These are phyloP conservation scores for Hormiphora californensis DNA, from an alignment of 37 sponge, comb jelly and placozoan species.

Conservation along the genomic window DNA sequence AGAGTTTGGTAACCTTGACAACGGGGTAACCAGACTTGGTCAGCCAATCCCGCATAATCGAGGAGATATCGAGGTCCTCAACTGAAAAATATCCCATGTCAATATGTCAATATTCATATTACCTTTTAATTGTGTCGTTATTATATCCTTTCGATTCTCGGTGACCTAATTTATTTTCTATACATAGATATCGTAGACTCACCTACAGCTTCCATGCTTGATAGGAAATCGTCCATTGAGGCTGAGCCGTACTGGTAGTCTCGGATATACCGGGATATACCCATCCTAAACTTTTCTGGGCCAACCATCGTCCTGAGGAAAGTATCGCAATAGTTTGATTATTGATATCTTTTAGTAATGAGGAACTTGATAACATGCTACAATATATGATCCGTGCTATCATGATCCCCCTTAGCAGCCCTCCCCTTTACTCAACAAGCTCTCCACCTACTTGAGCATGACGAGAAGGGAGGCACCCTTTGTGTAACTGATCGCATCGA, in stretches of 20 bases:
- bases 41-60: neutral
- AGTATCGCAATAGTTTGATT: neutral
- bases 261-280: neutral
- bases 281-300: neutral
- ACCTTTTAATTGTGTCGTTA: too few relatives aligned
- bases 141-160: too few relatives aligned
- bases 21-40: conserved; percentile 12
- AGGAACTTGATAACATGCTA: neutral
- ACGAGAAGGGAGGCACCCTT: neutral
- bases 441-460: conserved; percentile 11
- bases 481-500: conserved; percentile 43
- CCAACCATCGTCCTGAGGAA: neutral
- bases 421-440: neutral
- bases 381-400: too few relatives aligned
- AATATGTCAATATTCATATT: too few relatives aligned
- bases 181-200: too few relatives aligned
- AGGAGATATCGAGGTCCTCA: neutral
- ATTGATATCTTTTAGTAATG: neutral
- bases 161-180: too few relatives aligned
- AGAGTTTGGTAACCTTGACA: neutral
- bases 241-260: conserved; percentile 28
- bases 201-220: conserved; percentile 19
- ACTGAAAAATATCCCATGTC: too few relatives aligned
- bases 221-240: conserved; percentile 1
- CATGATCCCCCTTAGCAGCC: neutral